Evolutionary conservation across 2,888 invertebrate genomes (phyloP), one percentile per base, ranked within the genome.

Genomic region (Tipula vernalis): DNA sequence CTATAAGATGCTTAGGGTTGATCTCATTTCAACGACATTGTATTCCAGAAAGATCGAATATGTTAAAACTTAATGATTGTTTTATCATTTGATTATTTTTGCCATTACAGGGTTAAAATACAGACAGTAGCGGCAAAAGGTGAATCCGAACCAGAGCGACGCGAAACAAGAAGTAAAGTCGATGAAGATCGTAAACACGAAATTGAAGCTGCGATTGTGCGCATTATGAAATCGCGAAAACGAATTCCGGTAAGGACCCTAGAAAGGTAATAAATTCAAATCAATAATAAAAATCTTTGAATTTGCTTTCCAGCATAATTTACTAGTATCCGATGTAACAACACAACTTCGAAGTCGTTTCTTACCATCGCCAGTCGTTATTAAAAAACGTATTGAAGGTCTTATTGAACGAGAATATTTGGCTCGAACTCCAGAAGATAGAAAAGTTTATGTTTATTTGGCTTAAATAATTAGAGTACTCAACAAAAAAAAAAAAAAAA

Each of bases 161-260:
- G 97, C 91, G 99, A 99, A 92, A 99, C 99, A 0, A 95, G 99
- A 89, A 98, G 96, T 91, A 99, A 99, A 92, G 98, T 98, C 86
- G 99, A 99, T 91, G 99, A 99, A 92, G 99, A 99, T 92, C 95
- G 99, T 89, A 99, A 99, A 92, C 99, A 99, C 92, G 99, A 99
- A 93, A 99, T 99, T 89, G 99, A 99, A 93, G 99, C 99, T 86
- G 99, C 99, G 88, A 98, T 99, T 91, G 99, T 99, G 87, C 90
- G 91, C 87, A 99, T 99, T 91, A 99, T 99, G 99, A 99, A 99
- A 92, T 97, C 98, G 86, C 94, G 99, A 89, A 98, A 99, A 94
- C 95, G 96, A 90, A 96, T 99, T 95, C 94, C 96, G 91, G 96
- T 96, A 91, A 90, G 93, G 91, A 88, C 87, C 87, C 28, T 44